Evolutionary conservation across 2,888 invertebrate genomes (phyloP).

Genomic region (Oxyteleia sp.): DNA sequence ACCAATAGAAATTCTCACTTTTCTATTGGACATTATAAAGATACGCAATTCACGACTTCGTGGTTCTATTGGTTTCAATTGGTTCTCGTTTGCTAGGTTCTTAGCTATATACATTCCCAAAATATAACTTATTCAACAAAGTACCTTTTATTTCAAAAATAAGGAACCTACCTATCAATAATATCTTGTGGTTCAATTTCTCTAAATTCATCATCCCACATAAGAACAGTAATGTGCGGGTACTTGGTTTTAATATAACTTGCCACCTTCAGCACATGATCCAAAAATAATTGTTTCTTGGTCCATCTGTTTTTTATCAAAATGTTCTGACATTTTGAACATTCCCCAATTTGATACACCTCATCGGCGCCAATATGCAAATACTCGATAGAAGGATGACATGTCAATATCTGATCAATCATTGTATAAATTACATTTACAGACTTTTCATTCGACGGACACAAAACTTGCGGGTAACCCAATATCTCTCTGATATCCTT

Average conservation of each 20-base stretch:
- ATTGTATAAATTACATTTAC: conserved; percentile 90
- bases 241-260: conserved; percentile 88
- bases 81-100: too few relatives aligned
- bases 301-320: conserved; percentile 87
- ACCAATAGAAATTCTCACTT: too few relatives aligned
- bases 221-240: conserved; percentile 89
- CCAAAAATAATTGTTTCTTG: conserved; percentile 89
- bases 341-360: conserved; percentile 92
- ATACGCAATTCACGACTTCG: too few relatives aligned
- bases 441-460: conserved; percentile 90
- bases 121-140: too few relatives aligned
- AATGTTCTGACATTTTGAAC: conserved; percentile 88
- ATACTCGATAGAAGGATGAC: conserved; percentile 89
- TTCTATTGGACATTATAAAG: too few relatives aligned
- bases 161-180: conserved; percentile 82
- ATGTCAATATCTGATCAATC: conserved; percentile 91
- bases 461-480: conserved; percentile 90
- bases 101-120: too few relatives aligned
- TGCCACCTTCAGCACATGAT: conserved; percentile 90
- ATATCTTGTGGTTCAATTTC: conserved; percentile 88
- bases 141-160: too few relatives aligned
- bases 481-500: conserved; percentile 90
- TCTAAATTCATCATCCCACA: conserved; percentile 95
- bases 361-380: conserved; percentile 95
- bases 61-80: too few relatives aligned